Percentiles rank a stretch among this genome's conserved stretches.
Evolutionary conservation across 2,888 invertebrate genomes (phyloP).

Genomic region (Arge pagana): DNA sequence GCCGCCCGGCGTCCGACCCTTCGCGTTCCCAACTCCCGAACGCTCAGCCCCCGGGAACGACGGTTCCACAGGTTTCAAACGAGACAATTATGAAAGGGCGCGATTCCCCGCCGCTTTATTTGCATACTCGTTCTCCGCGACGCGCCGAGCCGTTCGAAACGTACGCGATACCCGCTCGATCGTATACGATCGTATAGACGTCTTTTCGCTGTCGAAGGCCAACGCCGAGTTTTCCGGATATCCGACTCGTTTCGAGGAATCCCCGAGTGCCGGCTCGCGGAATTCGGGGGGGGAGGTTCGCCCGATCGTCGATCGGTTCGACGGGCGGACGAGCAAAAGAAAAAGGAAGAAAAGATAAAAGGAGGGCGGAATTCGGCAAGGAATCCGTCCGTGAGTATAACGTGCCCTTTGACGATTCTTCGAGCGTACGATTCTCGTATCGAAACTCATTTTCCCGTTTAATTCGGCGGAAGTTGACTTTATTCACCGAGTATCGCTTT

Average conservation of each 20-base stretch:
- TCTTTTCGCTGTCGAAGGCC: neutral
- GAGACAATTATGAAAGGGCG: conserved; percentile 21
- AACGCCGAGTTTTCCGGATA: too few relatives aligned
- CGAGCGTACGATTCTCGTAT: conserved; percentile 17
- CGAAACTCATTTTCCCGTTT: conserved; percentile 20
- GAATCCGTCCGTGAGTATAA: neutral
- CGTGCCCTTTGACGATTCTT: conserved; percentile 4
- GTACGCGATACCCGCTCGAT: neutral
- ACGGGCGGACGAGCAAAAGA: too few relatives aligned
- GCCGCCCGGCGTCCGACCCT: too few relatives aligned
- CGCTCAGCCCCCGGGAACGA: too few relatives aligned
- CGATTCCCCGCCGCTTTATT: conserved; percentile 21
- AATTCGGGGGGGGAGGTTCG: too few relatives aligned
- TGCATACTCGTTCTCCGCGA: too few relatives aligned
- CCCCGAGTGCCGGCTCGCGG: too few relatives aligned
- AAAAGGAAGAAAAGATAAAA: neutral
- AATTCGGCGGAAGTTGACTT: conserved; percentile 17
- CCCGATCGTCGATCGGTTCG: too few relatives aligned
- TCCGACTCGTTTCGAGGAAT: too few relatives aligned
- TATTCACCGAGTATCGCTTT: too few relatives aligned
- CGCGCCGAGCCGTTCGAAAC: too few relatives aligned
- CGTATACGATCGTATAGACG: conserved; percentile 5
- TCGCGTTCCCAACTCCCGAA: too few relatives aligned
- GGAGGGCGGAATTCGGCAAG: neutral
- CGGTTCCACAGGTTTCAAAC: conserved; percentile 23